Base-by-base conservation (phyloP, 2,113 vertebrate species). In the Forbesichthys agassizii region DNA sequence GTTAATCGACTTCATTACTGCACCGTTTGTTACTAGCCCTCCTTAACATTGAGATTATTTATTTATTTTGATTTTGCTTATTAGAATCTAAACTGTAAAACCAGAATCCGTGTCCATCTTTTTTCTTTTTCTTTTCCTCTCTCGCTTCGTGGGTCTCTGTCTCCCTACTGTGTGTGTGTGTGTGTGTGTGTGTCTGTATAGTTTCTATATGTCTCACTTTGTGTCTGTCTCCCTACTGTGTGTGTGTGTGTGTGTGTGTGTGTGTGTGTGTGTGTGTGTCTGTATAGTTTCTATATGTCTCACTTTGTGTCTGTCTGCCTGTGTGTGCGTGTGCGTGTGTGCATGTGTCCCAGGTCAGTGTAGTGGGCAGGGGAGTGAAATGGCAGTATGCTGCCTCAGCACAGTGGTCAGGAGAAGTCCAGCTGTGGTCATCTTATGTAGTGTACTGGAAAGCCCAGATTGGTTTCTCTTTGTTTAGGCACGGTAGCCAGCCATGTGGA, bases 381-480 rank as follows among this genome's bases (percentile, higher is more conserved):
- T 18, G 54, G 20, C 54, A n/a, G n/a, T 18, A n/a, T 1, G 54
- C 54, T 56, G 54, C 14, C 20, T 56, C 54, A 56, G 54, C 54
- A 56, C 7, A 18, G 11, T 56, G 54, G 54, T 56, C 54, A 16
- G 54, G 20, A 16, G 20, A 56, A 56, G n/a, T 9, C n/a, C 54
- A 56, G 54, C 54, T 56, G 54, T 18, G 16, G 54, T 56, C 16
- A 67, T 51, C 18, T 73, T 56, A 68, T 42, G 36, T 42, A 42
- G 5, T 7, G 36, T 69, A 61, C 66, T 73, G 75, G 71, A 78
- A 71, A 65, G 73, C 16, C 13, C 9, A 20, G 3, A 48, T 67
- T 71, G 62, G 52, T 63, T 69, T 79, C 16, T 16, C 48, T 52
- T 51, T 54, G 1, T 42, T 70, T 56, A 10, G 9, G 48, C 6